These are phyloP conservation scores for Trachelus troglodyta DNA, from an alignment of 2,888 invertebrate genomes.

Conservation along the genomic window DNA sequence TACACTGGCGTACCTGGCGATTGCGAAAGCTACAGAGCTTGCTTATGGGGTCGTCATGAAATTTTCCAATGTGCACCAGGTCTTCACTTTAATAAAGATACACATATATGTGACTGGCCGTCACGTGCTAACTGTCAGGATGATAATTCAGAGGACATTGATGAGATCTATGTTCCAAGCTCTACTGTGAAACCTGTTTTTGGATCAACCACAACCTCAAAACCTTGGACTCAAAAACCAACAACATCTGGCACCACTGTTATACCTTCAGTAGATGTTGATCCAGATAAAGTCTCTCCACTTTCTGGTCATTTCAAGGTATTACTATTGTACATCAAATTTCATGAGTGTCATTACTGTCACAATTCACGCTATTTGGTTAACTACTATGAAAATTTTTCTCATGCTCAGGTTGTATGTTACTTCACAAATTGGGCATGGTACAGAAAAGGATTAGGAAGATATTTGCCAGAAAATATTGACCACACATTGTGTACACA, in stretches of 20 bases:
- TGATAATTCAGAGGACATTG: conserved; percentile 24
- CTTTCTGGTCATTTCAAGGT: conserved; percentile 77
- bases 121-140: conserved; percentile 72
- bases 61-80: conserved; percentile 81
- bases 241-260: conserved; percentile 38
- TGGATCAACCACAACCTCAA: conserved; percentile 32
- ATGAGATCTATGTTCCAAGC: conserved; percentile 22
- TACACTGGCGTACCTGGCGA: conserved; percentile 70
- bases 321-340: background rate
- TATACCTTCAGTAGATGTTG: conserved; percentile 61
- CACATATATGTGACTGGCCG: conserved; percentile 82
- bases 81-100: conserved; percentile 77
- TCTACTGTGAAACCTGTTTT: conserved; percentile 26
- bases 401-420: conserved; percentile 74
- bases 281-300: conserved; percentile 65
- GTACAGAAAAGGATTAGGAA: conserved; percentile 85
- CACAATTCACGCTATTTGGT: background rate
- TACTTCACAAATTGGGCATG: conserved; percentile 96
- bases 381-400: background rate
- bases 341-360: background rate
- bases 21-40: conserved; percentile 80
- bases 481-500: conserved; percentile 91
- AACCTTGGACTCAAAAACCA: conserved; percentile 51
- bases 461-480: conserved; percentile 87
- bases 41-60: conserved; percentile 82